These are phyloP conservation scores for Pachycephala philippinensis DNA, from an alignment of 2,113 vertebrate genomes.

Conservation along the genomic window DNA sequence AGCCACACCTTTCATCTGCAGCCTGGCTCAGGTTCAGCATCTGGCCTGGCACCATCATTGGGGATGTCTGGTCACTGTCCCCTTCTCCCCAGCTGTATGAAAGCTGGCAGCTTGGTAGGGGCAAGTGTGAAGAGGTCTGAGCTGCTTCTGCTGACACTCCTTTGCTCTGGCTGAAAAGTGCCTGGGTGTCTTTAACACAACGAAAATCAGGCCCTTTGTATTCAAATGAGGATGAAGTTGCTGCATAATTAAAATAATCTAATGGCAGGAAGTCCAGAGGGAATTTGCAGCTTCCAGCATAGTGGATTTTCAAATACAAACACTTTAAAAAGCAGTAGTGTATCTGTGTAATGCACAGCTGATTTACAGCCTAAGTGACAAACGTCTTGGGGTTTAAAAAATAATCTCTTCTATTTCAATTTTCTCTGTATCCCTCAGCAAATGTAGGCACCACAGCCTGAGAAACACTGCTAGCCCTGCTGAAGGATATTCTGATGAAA, in stretches of 20 bases:
- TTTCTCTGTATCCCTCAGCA: background rate
- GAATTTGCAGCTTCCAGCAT: background rate
- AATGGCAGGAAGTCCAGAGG: background rate
- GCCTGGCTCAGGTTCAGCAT: background rate
- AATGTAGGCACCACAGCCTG: background rate
- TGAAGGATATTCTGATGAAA: background rate
- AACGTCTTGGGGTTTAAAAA: background rate
- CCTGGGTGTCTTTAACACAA: background rate
- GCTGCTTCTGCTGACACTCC: background rate
- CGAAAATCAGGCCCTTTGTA: background rate
- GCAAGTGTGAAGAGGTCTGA: background rate
- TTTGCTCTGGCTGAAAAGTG: background rate
- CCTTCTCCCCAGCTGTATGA: background rate
- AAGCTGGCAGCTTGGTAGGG: background rate
- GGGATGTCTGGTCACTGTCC: background rate
- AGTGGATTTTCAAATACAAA: background rate
- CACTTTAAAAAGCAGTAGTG: background rate
- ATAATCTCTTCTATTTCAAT: background rate
- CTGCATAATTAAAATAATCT: background rate
- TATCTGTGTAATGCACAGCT: background rate
- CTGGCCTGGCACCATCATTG: background rate
- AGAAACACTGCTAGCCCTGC: background rate
- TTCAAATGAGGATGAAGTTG: background rate
- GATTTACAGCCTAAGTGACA: background rate
- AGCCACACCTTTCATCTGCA: background rate